phyloP scores from a whole-genome alignment of 2,888 invertebrate species.

The Nysson spinosus region DNA sequence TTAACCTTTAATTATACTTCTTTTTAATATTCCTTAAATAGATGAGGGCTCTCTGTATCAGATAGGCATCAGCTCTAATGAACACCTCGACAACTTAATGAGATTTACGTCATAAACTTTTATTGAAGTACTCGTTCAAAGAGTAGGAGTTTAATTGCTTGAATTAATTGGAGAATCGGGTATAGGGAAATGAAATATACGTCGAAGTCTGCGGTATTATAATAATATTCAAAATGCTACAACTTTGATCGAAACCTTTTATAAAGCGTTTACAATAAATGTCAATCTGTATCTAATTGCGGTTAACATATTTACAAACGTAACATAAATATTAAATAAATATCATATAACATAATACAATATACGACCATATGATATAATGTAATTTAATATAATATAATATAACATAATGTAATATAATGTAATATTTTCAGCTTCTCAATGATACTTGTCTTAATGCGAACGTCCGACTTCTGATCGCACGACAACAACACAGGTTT shows the following conservation, averaged over 20 bases:
- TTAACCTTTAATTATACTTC: slow-evolving; percentile 13
- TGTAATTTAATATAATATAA: no score
- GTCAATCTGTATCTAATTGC: no score
- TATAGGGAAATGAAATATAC: slow-evolving; percentile 22
- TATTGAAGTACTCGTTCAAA: slow-evolving; percentile 36
- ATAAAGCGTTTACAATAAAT: no score
- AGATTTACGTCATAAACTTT: slow-evolving; percentile 36
- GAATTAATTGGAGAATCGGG: slow-evolving; percentile 33
- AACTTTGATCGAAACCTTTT: not conserved
- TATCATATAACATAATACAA: no score
- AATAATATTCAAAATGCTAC: slow-evolving; percentile 9
- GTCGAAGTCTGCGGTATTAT: slow-evolving; percentile 1
- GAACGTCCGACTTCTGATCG: no score
- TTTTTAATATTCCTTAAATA: slow-evolving; percentile 2
- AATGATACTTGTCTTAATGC: no score
- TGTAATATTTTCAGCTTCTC: no score
- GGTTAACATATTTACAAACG: no score
- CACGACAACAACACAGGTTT: no score
- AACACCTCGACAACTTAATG: slow-evolving; percentile 24
- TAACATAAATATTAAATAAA: no score
- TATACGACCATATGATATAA: no score
- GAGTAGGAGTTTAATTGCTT: slow-evolving; percentile 41
- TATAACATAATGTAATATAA: no score
- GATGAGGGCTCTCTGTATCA: slow-evolving; percentile 1
- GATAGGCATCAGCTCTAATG: slow-evolving; percentile 13